Base-by-base conservation (phyloP, 2,113 vertebrate genomes). In the Sapajus apella region DNA sequence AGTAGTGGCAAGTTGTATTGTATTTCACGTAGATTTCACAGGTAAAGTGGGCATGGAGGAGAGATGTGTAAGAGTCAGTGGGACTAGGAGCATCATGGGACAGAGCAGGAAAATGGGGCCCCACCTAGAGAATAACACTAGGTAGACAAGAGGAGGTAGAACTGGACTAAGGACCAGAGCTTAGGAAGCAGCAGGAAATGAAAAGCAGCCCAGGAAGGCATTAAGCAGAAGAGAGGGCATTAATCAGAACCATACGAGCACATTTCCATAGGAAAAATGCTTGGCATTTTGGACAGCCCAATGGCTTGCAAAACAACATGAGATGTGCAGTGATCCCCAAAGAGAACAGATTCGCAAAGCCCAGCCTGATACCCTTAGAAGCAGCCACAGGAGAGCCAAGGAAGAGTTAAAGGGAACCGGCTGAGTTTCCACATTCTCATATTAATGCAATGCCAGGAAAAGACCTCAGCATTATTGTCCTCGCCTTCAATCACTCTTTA, bases 191-290 rank as follows among this genome's bases (percentile, higher is more conserved):
- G 16, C 66, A 91, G 83, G 45, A 96, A 97, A 91, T 35, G 25
- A 92, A 79, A 96, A 89, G 75, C 76, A 95, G 89, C 13, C 82
- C 52, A 79, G 72, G 30, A 76, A 83, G 61, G 91, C 43, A 94
- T 14, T 14, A 32, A 64, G 82, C 21, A 30, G 50, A 90, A 81
- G 23, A 85, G 4, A n/a, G 64, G 61, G 30, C 81, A 72, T 47
- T 89, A 95, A 96, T 96, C 47, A 96, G 96, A 97, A 96, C 66
- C 94, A 97, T 81, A 92, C 76, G 87, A 95, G 68, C 68, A 91
- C n/a, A 91, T 96, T 96, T 94, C 93, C 92, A 91, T 82, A 92
- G 75, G 68, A 97, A 98, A 96, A 97, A 93, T 81, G 68, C 35
- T 64, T 72, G 66, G 73, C 95, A 97, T 97, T 89, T 84, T 91